Base-by-base conservation (phyloP, 2,888 invertebrate genomes). In the Charanyca ferruginea region DNA sequence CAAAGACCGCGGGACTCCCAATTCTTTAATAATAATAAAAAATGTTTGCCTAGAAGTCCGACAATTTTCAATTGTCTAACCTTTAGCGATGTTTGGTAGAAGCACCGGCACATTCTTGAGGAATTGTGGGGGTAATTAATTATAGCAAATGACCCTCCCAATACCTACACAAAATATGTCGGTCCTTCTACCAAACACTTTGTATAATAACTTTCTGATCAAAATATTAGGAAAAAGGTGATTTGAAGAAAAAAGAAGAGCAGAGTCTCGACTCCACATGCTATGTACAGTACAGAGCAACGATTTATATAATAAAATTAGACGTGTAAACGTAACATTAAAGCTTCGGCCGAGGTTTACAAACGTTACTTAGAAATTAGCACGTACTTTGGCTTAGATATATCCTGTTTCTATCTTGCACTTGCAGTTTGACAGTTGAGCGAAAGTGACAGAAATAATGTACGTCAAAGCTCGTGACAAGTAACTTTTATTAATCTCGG, bases 211-310 rank as follows among this genome's bases (percentile, higher is more conserved):
- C 11, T 59, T 52, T 57, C 32, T 38, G 51, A 48, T 47, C 48
- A 25, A 69, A 45, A 55, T 57, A 57, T 59, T 69, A 79, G 65
- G 66, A 67, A 68, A 67, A 68, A 73, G 20, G 54, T 67, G 53
- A 53, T 55, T 58, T 44, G 20, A 47, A 55, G 51, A 51, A 38
- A 49, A 44, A 41, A 35, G 59, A 23, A 66, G 44, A 48, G n/a
- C 7, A 63, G 73, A 77, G 74, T 74, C 75, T 48, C 74, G 67
- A 71, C 64, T 80, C 77, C 73, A 58, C 74, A 69, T 65, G 63
- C 84, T 87, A 87, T 87, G 82, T 88, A 87, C 86, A 87, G 81
- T 77, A 85, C 78, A 87, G 80, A 85, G 83, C 80, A 85, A 79
- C 81, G 85, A 9, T 80, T 77, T 70, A 73, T 51, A 44, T 67